phyloP scores from a whole-genome alignment of 2,797 vertebrate genomes.

The Pipistrellus pygmaeus region DNA sequence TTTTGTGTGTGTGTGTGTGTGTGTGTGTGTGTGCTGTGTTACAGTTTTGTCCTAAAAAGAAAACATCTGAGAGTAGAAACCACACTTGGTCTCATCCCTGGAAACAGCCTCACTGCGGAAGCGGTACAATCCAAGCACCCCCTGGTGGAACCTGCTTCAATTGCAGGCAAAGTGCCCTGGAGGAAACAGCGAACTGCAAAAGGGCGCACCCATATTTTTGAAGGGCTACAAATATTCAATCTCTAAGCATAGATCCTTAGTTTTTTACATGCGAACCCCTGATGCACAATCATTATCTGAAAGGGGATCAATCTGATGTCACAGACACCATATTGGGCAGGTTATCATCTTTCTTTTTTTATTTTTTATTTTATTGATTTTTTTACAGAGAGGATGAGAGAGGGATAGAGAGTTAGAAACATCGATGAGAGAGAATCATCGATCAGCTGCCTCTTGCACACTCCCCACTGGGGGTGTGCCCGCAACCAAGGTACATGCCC shows the following conservation, averaged over 20 bases:
- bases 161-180: slow-evolving; percentile 56
- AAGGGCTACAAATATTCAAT: background rate
- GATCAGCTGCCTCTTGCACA: too few species aligned
- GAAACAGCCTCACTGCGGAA: background rate
- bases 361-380: too few species aligned
- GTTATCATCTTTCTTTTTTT: background rate
- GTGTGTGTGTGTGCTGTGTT: background rate
- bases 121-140: background rate
- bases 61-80: background rate
- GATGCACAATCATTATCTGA: background rate
- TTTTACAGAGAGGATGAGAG: too few species aligned
- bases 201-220: background rate
- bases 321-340: background rate
- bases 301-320: background rate
- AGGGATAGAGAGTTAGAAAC: too few species aligned
- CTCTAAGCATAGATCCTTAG: background rate
- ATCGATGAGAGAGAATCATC: too few species aligned
- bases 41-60: slow-evolving; percentile 26
- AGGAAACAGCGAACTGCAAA: background rate
- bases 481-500: too few species aligned
- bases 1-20: too few species aligned
- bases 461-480: too few species aligned
- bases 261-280: background rate
- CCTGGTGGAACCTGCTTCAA: background rate
- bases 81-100: background rate